A percentile compares a stretch with the other conserved stretches of the same genome.
These are phyloP conservation scores for Ammodramus savannarum DNA, from an alignment of 2,113 vertebrate species.

Conservation along the genomic window DNA sequence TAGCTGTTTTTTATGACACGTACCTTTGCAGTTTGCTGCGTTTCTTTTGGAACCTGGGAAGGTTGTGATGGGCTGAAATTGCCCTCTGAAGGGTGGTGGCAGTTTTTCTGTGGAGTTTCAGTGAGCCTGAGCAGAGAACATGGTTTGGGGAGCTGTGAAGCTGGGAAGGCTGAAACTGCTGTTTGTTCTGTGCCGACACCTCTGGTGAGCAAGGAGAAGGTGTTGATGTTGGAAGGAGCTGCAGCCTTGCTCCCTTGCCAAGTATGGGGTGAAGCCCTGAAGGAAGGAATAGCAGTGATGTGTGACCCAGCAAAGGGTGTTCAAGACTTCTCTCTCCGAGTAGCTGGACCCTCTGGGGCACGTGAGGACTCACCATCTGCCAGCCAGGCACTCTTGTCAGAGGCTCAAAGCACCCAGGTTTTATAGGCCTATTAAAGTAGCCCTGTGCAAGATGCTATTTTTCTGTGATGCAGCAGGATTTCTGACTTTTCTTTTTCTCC, in stretches of 20 bases:
- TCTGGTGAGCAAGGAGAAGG: not conserved
- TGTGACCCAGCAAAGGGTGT: not conserved
- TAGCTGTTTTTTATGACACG: not conserved
- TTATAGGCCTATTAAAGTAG: not conserved
- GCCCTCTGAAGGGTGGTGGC: not conserved
- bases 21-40: not conserved
- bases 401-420: not conserved
- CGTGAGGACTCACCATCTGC: not conserved
- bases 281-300: not conserved
- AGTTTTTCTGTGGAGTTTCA: not conserved
- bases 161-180: not conserved
- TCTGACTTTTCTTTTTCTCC: not conserved
- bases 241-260: not conserved
- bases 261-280: not conserved
- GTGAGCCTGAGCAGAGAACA: not conserved
- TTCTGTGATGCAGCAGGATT: not conserved
- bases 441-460: not conserved
- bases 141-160: not conserved
- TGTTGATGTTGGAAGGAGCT: constrained; percentile 11
- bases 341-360: not conserved
- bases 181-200: not conserved
- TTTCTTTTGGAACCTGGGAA: not conserved
- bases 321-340: not conserved
- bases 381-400: not conserved
- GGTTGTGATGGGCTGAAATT: not conserved